Evolutionary conservation across 2,113 vertebrate genomes (phyloP).

Genomic region (Andinoacara biseriatus): DNA sequence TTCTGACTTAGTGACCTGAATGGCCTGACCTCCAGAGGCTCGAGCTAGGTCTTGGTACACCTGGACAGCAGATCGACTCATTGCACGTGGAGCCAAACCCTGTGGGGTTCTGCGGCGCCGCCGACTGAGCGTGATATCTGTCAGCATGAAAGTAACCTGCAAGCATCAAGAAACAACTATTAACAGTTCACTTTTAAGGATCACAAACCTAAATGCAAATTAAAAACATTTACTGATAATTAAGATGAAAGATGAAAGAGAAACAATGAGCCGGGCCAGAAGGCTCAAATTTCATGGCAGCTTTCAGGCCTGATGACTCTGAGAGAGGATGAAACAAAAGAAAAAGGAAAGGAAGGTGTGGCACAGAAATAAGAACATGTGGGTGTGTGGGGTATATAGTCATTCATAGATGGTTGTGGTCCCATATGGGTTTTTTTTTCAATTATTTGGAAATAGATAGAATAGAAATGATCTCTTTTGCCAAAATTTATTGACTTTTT

Average conservation of each 20-base stretch:
- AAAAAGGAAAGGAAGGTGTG: background rate
- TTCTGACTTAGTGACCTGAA: slow-evolving; percentile 66
- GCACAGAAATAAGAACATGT: background rate
- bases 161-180: background rate
- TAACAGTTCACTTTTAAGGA: fast-evolving
- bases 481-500: background rate
- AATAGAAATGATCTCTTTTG: background rate
- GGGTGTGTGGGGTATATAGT: background rate
- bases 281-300: background rate
- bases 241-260: background rate
- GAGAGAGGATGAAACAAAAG: background rate
- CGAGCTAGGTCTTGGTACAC: slow-evolving; percentile 71
- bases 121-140: slow-evolving; percentile 13
- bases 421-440: background rate
- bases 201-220: background rate
- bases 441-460: background rate
- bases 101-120: slow-evolving; percentile 10
- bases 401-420: background rate
- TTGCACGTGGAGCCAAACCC: background rate
- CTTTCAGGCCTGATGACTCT: background rate
- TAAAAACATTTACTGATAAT: background rate
- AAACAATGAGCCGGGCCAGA: background rate
- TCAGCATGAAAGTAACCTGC: slow-evolving; percentile 78
- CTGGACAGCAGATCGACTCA: slow-evolving; percentile 23
- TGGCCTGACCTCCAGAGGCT: slow-evolving; percentile 73